Evolutionary conservation across 2,797 vertebrate species (phyloP).

Genomic region (Balearica regulorum): DNA sequence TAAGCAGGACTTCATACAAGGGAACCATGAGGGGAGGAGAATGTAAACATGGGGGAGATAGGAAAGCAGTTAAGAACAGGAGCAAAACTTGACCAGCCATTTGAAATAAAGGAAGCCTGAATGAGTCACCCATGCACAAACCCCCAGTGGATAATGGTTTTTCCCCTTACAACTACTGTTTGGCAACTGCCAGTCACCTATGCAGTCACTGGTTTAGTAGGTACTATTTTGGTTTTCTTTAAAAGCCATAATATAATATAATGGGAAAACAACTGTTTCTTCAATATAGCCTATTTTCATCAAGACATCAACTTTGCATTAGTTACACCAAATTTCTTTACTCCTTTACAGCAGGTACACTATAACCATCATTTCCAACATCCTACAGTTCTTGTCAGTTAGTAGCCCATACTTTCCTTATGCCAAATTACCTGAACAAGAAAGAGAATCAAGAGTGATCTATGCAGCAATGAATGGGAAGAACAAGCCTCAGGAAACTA

Average conservation of each 20-base stretch:
- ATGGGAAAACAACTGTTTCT: not conserved
- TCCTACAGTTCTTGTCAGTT: not conserved
- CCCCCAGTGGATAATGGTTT: not conserved
- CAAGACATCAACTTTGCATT: not conserved
- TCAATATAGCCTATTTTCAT: not conserved
- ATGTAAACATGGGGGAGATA: rapidly evolving
- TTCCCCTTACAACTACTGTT: not conserved
- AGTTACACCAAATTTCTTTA: not conserved
- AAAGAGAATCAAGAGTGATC: not conserved
- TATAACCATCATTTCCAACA: not conserved
- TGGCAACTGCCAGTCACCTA: not conserved
- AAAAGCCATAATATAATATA: not conserved
- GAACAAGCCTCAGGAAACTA: not conserved
- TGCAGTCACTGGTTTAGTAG: not conserved
- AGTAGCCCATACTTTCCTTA: not conserved
- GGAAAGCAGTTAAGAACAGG: not conserved
- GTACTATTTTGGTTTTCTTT: not conserved
- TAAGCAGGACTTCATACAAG: not conserved
- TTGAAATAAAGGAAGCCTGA: not conserved
- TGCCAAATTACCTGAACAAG: not conserved
- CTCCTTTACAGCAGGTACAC: not conserved
- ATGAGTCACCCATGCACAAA: not conserved
- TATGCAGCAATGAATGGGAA: not conserved
- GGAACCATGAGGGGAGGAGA: not conserved
- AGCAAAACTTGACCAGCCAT: not conserved